Evolutionary conservation across 2,888 invertebrate genomes (phyloP), one percentile per base, ranked within the genome.

Genomic region (Platynereis dumerilii): DNA sequence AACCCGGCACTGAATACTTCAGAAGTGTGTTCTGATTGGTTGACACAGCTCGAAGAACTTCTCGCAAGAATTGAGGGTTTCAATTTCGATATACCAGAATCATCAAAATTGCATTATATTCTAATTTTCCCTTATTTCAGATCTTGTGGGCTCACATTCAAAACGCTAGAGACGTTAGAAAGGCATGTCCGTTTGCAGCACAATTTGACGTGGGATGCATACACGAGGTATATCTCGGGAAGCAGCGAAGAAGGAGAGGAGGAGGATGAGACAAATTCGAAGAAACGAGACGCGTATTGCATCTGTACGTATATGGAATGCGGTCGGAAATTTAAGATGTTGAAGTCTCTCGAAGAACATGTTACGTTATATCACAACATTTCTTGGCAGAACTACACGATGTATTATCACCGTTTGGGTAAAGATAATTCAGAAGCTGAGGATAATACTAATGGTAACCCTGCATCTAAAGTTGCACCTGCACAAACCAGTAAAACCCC

Each of bases 221-320:
- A 61, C 42, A 55, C 61, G 26, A 7, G 55, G 15, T 61, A 61
- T 26, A 61, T 39, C 17, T 34, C 61, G 1, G 39, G 61, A 3
- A 48, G 54, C 54, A 39, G 52, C 28, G 61, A 61, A 24, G 52
- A 48, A 27, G 53, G 52, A 5, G 61, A 61, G 42, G 61, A 61
- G 12, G 39, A n/a, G 1, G 61, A 61, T 39, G 24, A 28, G 17
- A 48, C 52, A 20, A 48, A 34, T 2, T 28, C 52, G 17, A 61
- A 61, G 44, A 53, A 54, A 7, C 52, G 54, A 39, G 61, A 61
- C 26, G 61, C 61, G 12, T 61, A 61, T 42, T 61, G 61, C 27
- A 42, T 55, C 26, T 61, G 61, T 26, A 61, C 61, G 26, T 61
- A 55, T 29, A 53, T 61, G 61, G 61, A 61, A 24, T 61, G 61